phyloP scores from a whole-genome alignment of 2,113 vertebrate genomes.

The Vimba vimba region DNA sequence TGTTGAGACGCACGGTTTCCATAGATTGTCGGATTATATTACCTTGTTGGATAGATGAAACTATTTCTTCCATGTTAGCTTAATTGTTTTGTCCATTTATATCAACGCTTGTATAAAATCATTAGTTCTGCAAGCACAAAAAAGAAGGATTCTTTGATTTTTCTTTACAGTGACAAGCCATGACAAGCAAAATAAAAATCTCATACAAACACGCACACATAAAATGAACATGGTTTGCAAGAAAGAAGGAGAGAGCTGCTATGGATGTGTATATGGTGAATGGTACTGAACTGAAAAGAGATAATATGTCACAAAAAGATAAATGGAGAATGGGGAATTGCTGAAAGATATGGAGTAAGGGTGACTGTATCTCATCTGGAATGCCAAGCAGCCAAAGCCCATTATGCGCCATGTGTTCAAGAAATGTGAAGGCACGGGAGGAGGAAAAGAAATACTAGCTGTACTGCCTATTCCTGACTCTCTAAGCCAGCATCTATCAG shows the following conservation, averaged over 20 bases:
- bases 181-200: background rate
- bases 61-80: constrained; percentile 37
- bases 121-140: background rate
- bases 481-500: constrained; percentile 10
- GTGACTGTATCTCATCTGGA: constrained; percentile 40
- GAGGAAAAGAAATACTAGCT: constrained; percentile 9
- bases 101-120: background rate
- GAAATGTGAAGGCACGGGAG: background rate
- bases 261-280: constrained; percentile 1
- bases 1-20: background rate
- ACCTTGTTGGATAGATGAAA: constrained; percentile 62
- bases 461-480: background rate
- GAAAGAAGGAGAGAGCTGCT: constrained; percentile 2
- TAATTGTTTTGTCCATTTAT: constrained; percentile 1
- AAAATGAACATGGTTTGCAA: constrained; percentile 9
- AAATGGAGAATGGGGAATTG: constrained; percentile 7
- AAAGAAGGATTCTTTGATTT: background rate
- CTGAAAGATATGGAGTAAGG: constrained; percentile 26
- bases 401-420: background rate
- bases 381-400: constrained; percentile 25
- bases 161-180: background rate
- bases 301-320: background rate
- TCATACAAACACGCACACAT: background rate
- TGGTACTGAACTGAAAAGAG: background rate
- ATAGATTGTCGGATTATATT: constrained; percentile 48